Evolutionary conservation across 2,888 invertebrate genomes (phyloP).

Genomic region (Lithophane semibrunnea): DNA sequence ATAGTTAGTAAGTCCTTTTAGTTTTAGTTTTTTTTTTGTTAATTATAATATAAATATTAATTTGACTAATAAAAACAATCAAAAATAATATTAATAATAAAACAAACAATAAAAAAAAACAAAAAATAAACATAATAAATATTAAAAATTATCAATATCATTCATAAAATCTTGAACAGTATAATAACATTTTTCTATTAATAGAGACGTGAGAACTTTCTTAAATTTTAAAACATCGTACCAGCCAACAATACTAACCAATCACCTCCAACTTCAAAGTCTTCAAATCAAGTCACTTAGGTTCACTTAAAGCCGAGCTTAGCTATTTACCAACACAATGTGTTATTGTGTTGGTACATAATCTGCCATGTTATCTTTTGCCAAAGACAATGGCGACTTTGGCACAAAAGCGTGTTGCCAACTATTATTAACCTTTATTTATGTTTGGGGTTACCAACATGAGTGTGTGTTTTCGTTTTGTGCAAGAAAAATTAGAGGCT

Average conservation of each 20-base stretch:
- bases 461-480: slow-evolving; percentile 21
- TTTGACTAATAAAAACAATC: no score
- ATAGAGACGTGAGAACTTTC: no score
- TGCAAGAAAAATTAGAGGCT: not conserved
- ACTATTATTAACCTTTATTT: slow-evolving; percentile 32
- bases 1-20: no score
- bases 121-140: no score
- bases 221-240: not conserved
- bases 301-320: slow-evolving; percentile 12
- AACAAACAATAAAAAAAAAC: no score
- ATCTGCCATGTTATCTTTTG: slow-evolving; percentile 58
- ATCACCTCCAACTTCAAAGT: not conserved
- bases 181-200: no score
- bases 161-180: no score
- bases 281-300: slow-evolving; percentile 24
- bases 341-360: slow-evolving; percentile 45
- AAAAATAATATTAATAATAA: no score
- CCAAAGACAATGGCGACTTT: slow-evolving; percentile 55
- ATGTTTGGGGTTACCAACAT: slow-evolving; percentile 5
- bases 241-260: not conserved
- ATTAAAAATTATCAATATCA: no score
- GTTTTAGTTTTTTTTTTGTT: no score
- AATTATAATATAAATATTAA: no score
- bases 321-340: slow-evolving; percentile 40
- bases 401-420: slow-evolving; percentile 50